Evolutionary conservation across 2,888 invertebrate species (phyloP).

Genomic region (Trichogramma evanescens): DNA sequence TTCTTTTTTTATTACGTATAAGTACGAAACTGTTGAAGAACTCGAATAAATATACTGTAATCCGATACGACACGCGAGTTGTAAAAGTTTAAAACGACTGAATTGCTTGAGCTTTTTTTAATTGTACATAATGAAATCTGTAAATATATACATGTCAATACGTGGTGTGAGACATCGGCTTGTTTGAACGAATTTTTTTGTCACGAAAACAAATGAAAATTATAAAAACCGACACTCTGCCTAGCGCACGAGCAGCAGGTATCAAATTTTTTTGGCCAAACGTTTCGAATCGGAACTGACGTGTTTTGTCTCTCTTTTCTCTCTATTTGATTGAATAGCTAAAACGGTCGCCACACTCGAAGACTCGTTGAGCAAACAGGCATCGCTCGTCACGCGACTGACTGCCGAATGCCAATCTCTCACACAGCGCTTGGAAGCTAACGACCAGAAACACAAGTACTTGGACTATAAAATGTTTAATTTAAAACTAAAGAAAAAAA

Average conservation of each 20-base stretch:
- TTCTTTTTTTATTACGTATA: no score
- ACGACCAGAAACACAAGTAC: constrained; percentile 82
- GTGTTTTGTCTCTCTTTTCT: background rate
- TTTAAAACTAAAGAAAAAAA: no score
- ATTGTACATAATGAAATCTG: background rate
- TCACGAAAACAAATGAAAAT: no score
- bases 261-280: constrained; percentile 27
- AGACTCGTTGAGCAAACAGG: constrained; percentile 83
- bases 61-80: no score
- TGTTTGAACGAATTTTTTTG: constrained; percentile 8
- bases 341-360: constrained; percentile 84
- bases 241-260: constrained; percentile 38
- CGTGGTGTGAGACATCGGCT: constrained; percentile 43
- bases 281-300: constrained; percentile 27
- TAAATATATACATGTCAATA: constrained; percentile 5
- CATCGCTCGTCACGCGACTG: constrained; percentile 87
- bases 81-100: background rate
- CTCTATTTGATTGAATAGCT: constrained; percentile 53
- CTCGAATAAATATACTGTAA: no score
- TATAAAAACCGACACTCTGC: constrained; percentile 36
- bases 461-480: background rate
- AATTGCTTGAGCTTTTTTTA: no score
- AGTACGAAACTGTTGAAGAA: no score
- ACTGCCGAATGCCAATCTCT: constrained; percentile 82
- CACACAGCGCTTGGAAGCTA: constrained; percentile 84